A percentile compares a stretch with the other conserved stretches of the same genome.
phyloP scores from a whole-genome alignment of 2,888 invertebrate species.

The Tenthredo distinguenda region DNA sequence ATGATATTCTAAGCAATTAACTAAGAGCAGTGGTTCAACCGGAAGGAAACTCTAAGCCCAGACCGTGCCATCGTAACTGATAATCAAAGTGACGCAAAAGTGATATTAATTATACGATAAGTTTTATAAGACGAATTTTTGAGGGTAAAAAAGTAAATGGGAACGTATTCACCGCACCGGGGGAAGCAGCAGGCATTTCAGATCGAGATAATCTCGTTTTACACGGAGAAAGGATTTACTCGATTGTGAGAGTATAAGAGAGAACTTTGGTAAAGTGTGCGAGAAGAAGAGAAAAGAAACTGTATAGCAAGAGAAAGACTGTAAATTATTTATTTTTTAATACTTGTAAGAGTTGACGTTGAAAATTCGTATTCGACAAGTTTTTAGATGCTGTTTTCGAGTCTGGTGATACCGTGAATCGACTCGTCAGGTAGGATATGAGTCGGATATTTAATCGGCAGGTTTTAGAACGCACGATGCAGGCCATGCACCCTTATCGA shows the following conservation, averaged over 20 bases:
- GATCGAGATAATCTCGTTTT: neutral
- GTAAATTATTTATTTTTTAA: slow-evolving; percentile 38
- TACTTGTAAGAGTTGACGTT: neutral
- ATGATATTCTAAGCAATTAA: neutral
- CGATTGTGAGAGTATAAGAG: neutral
- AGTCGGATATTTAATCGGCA: neutral
- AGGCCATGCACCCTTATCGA: neutral
- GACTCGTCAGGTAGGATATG: slow-evolving; percentile 18
- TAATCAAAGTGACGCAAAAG: slow-evolving; percentile 55
- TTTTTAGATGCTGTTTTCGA: slow-evolving; percentile 7
- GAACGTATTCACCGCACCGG: neutral
- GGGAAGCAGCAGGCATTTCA: neutral
- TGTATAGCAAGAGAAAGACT: neutral
- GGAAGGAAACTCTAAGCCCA: slow-evolving; percentile 7
- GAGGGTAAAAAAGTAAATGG: neutral
- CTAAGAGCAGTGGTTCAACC: slow-evolving; percentile 3
- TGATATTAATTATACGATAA: slow-evolving; percentile 51
- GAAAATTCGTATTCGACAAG: neutral
- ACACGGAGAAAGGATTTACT: neutral
- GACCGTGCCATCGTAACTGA: slow-evolving; percentile 52
- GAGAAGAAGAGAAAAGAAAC: no score
- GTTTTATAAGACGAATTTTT: slow-evolving; percentile 25
- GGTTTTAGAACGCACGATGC: neutral
- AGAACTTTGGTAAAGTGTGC: neutral
- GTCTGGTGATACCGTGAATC: slow-evolving; percentile 14